These are phyloP conservation scores for Gonioctena quinquepunctata DNA, from an alignment of 1,140 invertebrate species.

Conservation along the genomic window DNA sequence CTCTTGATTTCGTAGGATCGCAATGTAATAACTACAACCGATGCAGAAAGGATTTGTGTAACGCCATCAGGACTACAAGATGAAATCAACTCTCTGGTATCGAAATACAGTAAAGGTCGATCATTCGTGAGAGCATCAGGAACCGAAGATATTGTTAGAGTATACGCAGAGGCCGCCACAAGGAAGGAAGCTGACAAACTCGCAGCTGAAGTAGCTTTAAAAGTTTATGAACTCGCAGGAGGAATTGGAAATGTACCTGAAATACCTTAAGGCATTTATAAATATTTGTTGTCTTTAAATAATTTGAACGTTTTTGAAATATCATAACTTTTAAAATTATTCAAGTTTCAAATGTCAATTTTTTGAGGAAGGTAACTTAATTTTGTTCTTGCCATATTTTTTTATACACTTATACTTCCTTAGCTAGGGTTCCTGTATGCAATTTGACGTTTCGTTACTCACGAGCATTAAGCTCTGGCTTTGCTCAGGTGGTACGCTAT, in stretches of 20 bases:
- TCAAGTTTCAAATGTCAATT: too few relatives aligned
- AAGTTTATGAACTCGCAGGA: constrained; percentile 77
- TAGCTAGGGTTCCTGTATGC: too few relatives aligned
- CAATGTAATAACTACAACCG: constrained; percentile 78
- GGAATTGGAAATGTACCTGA: constrained; percentile 66
- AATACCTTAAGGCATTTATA: not conserved
- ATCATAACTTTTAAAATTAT: too few relatives aligned
- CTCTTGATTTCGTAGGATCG: constrained; percentile 68
- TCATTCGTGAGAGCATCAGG: constrained; percentile 95
- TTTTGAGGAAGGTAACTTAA: too few relatives aligned
- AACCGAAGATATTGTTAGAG: constrained; percentile 94
- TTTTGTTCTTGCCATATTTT: too few relatives aligned
- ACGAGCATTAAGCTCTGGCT: too few relatives aligned
- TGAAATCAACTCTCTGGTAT: constrained; percentile 75
- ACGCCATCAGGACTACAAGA: constrained; percentile 82
- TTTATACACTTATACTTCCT: too few relatives aligned
- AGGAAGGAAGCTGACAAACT: constrained; percentile 73
- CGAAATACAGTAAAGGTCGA: constrained; percentile 72
- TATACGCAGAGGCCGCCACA: constrained; percentile 93
- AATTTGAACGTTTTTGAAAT: too few relatives aligned
- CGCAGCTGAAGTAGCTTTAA: constrained; percentile 72
- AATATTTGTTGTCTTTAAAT: not conserved
- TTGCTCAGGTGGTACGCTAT: too few relatives aligned
- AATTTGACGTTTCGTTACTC: too few relatives aligned
- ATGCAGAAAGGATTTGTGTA: constrained; percentile 82